phyloP scores from a whole-genome alignment of 64 coral and sea anemone species.

The Stichodactyla helianthus region DNA sequence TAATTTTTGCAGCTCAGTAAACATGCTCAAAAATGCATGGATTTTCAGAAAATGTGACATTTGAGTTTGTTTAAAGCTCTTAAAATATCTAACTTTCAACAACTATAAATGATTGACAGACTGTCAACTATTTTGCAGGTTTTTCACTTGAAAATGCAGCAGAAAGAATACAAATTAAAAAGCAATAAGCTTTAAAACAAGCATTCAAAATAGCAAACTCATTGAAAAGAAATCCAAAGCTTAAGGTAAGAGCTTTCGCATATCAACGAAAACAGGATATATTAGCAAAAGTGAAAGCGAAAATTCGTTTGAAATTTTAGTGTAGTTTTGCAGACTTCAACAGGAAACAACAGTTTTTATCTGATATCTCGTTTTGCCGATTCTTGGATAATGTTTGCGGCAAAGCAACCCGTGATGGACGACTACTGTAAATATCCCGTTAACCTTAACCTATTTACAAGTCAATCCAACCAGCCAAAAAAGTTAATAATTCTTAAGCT shows the following conservation, averaged over 20 bases:
- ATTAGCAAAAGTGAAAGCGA: not conserved
- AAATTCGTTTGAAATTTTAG: not conserved
- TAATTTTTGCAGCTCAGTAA: too few species aligned
- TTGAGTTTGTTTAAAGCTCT: too few species aligned
- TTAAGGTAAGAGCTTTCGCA: not conserved
- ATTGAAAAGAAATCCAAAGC: not conserved
- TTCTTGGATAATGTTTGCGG: not conserved
- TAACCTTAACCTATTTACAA: not conserved
- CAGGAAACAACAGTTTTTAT: not conserved
- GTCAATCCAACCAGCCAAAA: not conserved
- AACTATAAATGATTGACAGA: too few species aligned
- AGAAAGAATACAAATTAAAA: not conserved
- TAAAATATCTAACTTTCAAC: too few species aligned
- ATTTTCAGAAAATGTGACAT: too few species aligned
- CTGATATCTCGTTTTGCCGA: not conserved
- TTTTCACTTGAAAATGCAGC: not conserved
- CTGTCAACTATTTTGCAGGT: not conserved
- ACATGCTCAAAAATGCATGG: too few species aligned
- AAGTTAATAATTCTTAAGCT: not conserved
- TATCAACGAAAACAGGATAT: not conserved
- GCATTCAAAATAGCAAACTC: not conserved
- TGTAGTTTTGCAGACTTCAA: not conserved
- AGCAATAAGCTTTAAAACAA: not conserved
- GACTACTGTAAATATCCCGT: not conserved
- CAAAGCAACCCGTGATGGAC: not conserved